Conservation (phyloP, 1,140 invertebrate genomes). For the Hermatobates lingyangjiaoensis region DNA sequence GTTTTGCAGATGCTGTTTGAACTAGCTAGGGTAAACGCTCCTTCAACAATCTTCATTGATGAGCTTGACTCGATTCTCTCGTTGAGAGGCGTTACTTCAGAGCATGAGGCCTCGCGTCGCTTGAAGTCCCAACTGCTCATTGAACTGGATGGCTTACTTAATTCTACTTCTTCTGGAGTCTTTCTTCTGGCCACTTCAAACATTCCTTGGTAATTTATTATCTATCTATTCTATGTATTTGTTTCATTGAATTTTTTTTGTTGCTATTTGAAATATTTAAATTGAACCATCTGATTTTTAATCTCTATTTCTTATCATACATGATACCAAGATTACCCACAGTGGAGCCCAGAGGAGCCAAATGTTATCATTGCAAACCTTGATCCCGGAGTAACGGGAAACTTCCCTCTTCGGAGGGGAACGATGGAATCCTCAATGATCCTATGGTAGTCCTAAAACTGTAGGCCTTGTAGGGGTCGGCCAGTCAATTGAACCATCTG, state of each 20-base stretch:
- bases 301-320: too few relatives aligned
- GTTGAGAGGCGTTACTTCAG: constrained; percentile 40
- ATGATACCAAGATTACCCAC: background rate
- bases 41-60: constrained; percentile 89
- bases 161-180: constrained; percentile 35
- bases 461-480: too few relatives aligned
- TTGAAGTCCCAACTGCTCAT: constrained; percentile 84
- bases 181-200: constrained; percentile 81
- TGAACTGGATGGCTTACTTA: constrained; percentile 75
- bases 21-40: constrained; percentile 73
- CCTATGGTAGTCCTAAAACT: too few relatives aligned
- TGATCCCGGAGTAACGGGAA: too few relatives aligned
- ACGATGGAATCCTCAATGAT: too few relatives aligned
- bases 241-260: background rate
- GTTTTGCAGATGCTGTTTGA: constrained; percentile 57
- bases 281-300: background rate
- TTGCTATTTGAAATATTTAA: background rate
- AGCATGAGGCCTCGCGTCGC: constrained; percentile 80
- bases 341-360: background rate
- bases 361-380: background rate
- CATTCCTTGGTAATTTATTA: constrained; percentile 50
- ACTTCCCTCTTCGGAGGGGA: too few relatives aligned
- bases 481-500: too few relatives aligned
- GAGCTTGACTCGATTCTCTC: constrained; percentile 83
- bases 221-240: background rate